Base-by-base conservation (phyloP, 1,140 invertebrate genomes). In the Episyrphus balteatus region DNA sequence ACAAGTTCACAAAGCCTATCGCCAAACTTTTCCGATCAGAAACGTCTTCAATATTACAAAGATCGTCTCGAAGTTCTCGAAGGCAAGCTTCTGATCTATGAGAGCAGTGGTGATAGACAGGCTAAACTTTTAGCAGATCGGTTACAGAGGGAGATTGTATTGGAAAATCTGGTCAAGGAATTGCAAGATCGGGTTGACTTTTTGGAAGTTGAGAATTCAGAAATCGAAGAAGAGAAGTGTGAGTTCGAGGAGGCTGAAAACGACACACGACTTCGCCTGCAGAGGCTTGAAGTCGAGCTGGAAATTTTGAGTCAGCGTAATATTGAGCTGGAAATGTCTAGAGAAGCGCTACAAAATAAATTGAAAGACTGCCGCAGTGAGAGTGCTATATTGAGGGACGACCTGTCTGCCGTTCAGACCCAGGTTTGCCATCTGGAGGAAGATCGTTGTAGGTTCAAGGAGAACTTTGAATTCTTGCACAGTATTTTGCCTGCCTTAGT, bases 161-260 rank as follows among this genome's bases (percentile, higher is more conserved):
- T 79, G 44, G 73, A 76, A 55, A 72, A 73, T 54, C 50, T 67
- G 46, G 65, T 74, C 3, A 69, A 76, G 67, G 72, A 76, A 41
- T 59, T 80, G 32, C 70, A 72, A 55, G 66, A 71, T 41, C 70
- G 78, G 39, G 68, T 79, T 15, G 60, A 69, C 47, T 65, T 70
- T 50, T 69, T 80, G 44, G 64, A 73, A 52, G 70, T 74, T 10
- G 77, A 81, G 52, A 80, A 79, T 66, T 68, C 71, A 19, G 62
- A 69, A 51, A 57, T 81, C 51, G 78, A 80, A 55, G 79, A 82
- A 51, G 77, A 81, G 53, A 76, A 75, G 58, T 78, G 78, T 58
- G 79, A 81, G 66, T 67, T 81, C 34, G 79, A 82, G 61, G 80
- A 82, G 60, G 78, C 78, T 33, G 80, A 81, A 65, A 82, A 82